These are phyloP conservation scores for Spea bombifrons DNA, from an alignment of 2,113 vertebrate genomes.

Conservation along the genomic window DNA sequence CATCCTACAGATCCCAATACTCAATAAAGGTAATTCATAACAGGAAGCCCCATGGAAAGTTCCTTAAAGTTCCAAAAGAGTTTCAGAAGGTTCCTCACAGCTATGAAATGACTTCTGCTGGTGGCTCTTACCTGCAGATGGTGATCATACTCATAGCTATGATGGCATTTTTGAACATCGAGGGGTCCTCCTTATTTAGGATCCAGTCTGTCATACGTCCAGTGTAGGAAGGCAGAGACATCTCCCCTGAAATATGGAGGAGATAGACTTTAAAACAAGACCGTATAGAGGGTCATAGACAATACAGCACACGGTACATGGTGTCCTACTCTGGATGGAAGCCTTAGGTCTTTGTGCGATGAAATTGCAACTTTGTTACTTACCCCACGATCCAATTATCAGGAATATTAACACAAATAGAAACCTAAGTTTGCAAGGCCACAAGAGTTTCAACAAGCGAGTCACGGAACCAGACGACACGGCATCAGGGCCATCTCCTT, in stretches of 20 bases:
- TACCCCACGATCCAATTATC: constrained; percentile 67
- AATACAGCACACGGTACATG: too few relatives aligned
- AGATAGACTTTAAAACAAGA: not conserved
- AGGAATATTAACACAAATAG: constrained; percentile 60
- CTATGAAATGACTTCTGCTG: too few relatives aligned
- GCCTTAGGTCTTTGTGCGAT: too few relatives aligned
- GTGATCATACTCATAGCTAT: constrained; percentile 68
- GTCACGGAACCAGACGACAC: constrained; percentile 47
- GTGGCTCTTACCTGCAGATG: constrained; percentile 64
- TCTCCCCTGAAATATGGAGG: constrained; percentile 66
- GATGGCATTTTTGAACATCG: constrained; percentile 61
- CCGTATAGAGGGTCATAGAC: too few relatives aligned
- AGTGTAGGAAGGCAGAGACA: constrained; percentile 78
- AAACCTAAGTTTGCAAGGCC: constrained; percentile 58
- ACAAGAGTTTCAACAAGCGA: constrained; percentile 66
- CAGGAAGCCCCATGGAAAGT: too few relatives aligned
- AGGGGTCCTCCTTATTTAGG: constrained; percentile 55
- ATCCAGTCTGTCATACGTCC: constrained; percentile 80
- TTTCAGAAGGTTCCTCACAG: too few relatives aligned
- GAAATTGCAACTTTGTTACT: constrained; percentile 12
- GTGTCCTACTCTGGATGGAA: too few relatives aligned
- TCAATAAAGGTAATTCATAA: not conserved
- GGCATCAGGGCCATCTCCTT: not conserved
- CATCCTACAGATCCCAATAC: too few relatives aligned
- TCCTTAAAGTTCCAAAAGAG: too few relatives aligned